phyloP scores from a whole-genome alignment of 2,888 invertebrate genomes.

The Conops quadrifasciatus region DNA sequence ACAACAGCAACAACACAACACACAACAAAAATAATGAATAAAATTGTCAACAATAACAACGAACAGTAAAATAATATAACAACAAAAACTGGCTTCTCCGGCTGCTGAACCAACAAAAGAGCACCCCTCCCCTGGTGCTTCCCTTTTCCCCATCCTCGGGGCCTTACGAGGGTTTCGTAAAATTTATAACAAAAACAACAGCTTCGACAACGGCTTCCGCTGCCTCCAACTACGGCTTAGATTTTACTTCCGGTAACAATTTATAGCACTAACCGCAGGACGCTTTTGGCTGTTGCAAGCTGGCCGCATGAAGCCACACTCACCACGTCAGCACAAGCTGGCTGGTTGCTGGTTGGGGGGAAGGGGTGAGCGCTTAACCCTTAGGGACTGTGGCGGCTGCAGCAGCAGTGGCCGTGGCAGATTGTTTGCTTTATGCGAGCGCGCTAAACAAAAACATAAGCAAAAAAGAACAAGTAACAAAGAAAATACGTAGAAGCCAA shows the following conservation, averaged over 20 bases:
- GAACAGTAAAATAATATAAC: conserved; percentile 20
- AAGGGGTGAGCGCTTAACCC: neutral
- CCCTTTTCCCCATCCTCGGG: neutral
- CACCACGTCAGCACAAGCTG: conserved; percentile 3
- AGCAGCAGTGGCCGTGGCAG: conserved; percentile 19
- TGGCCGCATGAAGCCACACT: neutral
- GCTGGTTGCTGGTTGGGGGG: neutral
- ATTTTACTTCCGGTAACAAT: conserved; percentile 33
- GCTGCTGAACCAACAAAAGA: conserved; percentile 23
- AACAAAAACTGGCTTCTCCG: conserved; percentile 34
- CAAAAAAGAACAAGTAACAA: conserved; percentile 1
- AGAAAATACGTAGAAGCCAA: conserved; percentile 1
- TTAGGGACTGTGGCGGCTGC: neutral
- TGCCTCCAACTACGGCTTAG: conserved; percentile 26
- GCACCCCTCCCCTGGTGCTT: neutral
- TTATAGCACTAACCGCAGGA: conserved; percentile 31
- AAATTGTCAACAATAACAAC: conserved; percentile 4
- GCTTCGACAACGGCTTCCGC: conserved; percentile 15
- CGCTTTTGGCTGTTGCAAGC: conserved; percentile 6
- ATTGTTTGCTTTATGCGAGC: conserved; percentile 33
- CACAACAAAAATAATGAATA: neutral
- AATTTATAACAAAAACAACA: conserved; percentile 30
- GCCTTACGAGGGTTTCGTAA: neutral
- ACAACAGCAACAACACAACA: neutral
- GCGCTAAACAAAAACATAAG: conserved; percentile 5